Evolutionary conservation across 2,888 invertebrate genomes (phyloP), one percentile per base, ranked within the genome.

Genomic region (Nemapogon koenigi): DNA sequence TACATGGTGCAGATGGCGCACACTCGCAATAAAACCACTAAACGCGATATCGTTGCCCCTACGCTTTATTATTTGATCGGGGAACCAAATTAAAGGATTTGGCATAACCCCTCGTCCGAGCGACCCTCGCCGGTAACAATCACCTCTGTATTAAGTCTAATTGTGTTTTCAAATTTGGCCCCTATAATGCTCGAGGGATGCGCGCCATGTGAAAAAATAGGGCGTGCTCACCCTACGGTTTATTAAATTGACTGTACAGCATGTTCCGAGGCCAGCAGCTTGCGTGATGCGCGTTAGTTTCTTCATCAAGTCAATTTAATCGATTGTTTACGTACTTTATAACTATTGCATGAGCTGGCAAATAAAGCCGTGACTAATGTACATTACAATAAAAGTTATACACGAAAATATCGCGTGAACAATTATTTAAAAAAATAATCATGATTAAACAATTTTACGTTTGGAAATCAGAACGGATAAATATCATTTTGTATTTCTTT

Each of bases 141-240:
- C 78, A 78, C 78, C 78, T 75, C 76, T 76, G 76, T 78, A 78
- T 78, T 78, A 78, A 75, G 70, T 76, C 75, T 78, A 78, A 78
- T 78, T 78, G 76, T 78, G 78, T 78, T 78, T 78, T 78, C 73
- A 69, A 75, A 75, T 75, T 72, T 66, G 57, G 62, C 66, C 72
- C 75, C 68, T 67, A 66, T 65, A 66, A 67, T 65, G 55, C 38
- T 48, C 52, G 52, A 59, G 66, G 63, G 68, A 56, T 61, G 57
- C 58, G 60, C 57, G 55, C 51, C 62, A 67, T 63, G 69, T 66
- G 68, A 75, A 76, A 75, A 75, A 76, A 71, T 65, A 56, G 70
- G 72, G 72, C 62, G 64, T 50, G 49, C 50, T 57, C 59, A 45
- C 66, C 69, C 33, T 67, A 59, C 46, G 58, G 62, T 63, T 64